Evolutionary conservation across 2,888 invertebrate genomes (phyloP), one percentile per base, ranked within the genome.

Genomic region (Saturnia pavonia): DNA sequence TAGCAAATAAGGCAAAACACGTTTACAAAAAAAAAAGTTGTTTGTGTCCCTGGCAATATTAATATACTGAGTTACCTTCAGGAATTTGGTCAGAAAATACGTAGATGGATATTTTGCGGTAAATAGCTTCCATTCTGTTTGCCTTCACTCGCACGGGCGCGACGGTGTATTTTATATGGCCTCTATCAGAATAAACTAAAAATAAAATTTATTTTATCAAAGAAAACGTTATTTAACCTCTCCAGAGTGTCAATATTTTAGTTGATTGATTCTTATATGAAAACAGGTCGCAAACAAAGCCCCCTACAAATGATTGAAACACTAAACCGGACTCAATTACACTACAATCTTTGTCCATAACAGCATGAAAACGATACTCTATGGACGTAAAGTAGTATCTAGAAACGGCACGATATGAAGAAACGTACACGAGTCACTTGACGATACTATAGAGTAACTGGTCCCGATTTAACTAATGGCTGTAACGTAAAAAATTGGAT

Each of bases 321-420:
- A 69, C 63, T 63, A 68, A 69, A 40, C 71, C 72, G 27, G 45
- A 54, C 73, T 51, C 71, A 71, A 71, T 71, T 74, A 65, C 68
- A 73, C 72, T 69, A 69, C 57, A 68, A 68, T 67, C 74, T 73
- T 73, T 73, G 73, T 75, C 70, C 70, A 68, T 72, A 73, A 57
- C 66, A 68, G 34, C 66, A 68, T 73, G 73, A 72, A 73, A 75
- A 73, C 71, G 75, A 75, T 73, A 75, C 70, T 48, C 43, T 40
- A 22, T 60, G 7, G 40, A 45, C 42, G 42, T 65, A 65, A n/a
- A 65, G 19, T 40, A n/a, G 12, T 65, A 40, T 40, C 65, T 65
- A 65, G 65, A 65, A 65, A 40, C 16, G 65, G 65, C 40, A 65
- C 40, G 34, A 27, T 4, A 65, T 65, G 27, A 27, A 60, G 3